phyloP scores from a whole-genome alignment of 2,113 vertebrate genomes.

The Heterotis niloticus region DNA sequence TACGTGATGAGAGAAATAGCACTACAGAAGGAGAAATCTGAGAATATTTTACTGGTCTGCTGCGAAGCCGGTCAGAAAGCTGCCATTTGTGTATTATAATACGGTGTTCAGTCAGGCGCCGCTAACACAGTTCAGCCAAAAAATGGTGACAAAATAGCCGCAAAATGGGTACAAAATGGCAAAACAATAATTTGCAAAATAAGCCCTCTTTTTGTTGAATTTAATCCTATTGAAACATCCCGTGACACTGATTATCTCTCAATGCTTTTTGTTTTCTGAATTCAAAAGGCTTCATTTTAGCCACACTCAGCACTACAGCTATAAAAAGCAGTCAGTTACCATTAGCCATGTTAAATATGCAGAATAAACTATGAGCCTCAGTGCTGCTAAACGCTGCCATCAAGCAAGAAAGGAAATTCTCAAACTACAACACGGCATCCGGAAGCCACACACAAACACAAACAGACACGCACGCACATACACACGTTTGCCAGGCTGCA shows the following conservation, averaged over 20 bases:
- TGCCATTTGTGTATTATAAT: background rate
- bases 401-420: background rate
- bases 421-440: background rate
- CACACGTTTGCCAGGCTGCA: background rate
- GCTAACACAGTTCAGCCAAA: background rate
- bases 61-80: background rate
- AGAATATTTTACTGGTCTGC: background rate
- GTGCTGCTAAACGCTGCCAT: background rate
- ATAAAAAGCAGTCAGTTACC: background rate
- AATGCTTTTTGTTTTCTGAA: background rate
- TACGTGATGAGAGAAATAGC: too few species aligned
- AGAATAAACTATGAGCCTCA: background rate
- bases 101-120: background rate
- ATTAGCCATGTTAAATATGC: background rate
- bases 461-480: background rate
- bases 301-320: background rate
- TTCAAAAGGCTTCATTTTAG: background rate
- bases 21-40: background rate
- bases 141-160: background rate
- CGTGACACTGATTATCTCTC: background rate
- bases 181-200: background rate
- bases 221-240: background rate
- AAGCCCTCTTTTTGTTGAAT: too few species aligned
- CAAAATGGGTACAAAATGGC: background rate
- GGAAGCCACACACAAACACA: background rate